Percentiles rank a stretch among this genome's conserved stretches.
Evolutionary conservation across 2,888 invertebrate genomes (phyloP).

Genomic region (Copidosoma aretas): DNA sequence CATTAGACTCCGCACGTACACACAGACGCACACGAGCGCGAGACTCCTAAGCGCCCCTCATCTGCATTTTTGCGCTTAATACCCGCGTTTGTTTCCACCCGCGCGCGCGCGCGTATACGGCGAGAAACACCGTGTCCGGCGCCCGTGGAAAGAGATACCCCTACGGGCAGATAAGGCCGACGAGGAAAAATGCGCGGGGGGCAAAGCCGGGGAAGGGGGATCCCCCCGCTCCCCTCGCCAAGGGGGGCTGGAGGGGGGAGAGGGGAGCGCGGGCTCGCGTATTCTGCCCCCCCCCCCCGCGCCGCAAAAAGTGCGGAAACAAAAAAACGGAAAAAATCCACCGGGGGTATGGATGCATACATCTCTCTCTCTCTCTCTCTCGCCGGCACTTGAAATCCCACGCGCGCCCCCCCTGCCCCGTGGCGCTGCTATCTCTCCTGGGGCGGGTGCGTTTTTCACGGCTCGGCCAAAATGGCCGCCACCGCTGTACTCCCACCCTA

Average conservation of each 20-base stretch:
- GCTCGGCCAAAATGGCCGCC: conserved; percentile 62
- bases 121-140: too few species aligned
- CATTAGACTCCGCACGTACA: conserved; percentile 20
- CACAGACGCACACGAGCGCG: neutral
- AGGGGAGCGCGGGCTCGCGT: neutral
- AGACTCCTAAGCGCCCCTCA: conserved; percentile 39
- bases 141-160: too few species aligned
- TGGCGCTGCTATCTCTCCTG: conserved; percentile 52
- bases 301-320: conserved; percentile 15
- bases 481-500: conserved; percentile 43
- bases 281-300: too few species aligned
- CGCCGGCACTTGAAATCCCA: conserved; percentile 34
- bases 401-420: conserved; percentile 38
- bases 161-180: too few species aligned
- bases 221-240: neutral
- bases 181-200: too few species aligned
- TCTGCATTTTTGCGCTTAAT: conserved; percentile 52
- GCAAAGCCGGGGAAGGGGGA: too few species aligned
- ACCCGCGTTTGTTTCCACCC: conserved; percentile 23
- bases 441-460: conserved; percentile 62
- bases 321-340: neutral
- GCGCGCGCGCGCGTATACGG: neutral
- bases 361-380: conserved; percentile 42
- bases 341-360: conserved; percentile 40
- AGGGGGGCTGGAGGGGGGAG: conserved; percentile 1